phyloP scores from a whole-genome alignment of 2,888 invertebrate genomes.

The Tupiocoris notatus region DNA sequence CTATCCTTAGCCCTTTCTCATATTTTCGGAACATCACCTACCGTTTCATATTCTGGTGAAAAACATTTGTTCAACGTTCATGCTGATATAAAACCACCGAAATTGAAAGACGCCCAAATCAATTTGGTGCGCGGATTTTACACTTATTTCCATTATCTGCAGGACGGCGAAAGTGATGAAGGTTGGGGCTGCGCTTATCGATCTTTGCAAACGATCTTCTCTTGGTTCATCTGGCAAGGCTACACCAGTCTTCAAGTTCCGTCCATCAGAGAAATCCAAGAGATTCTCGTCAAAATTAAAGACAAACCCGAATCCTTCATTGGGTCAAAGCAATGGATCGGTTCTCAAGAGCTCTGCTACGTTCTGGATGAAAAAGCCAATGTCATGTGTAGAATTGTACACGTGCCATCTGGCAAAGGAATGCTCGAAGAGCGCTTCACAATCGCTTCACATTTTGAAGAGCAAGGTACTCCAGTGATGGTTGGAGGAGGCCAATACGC shows the following conservation, averaged over 20 bases:
- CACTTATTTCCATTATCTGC: constrained; percentile 95
- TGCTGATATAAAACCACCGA: constrained; percentile 20
- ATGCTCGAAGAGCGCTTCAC: constrained; percentile 57
- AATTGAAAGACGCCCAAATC: constrained; percentile 20
- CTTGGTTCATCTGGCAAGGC: constrained; percentile 67
- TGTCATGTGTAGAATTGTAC: constrained; percentile 76
- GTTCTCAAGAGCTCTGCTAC: constrained; percentile 94
- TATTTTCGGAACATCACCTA: constrained; percentile 22
- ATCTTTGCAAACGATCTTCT: constrained; percentile 35
- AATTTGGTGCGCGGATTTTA: constrained; percentile 76
- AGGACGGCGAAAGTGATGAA: constrained; percentile 88
- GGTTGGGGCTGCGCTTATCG: constrained; percentile 99
- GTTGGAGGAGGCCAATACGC: constrained; percentile 98
- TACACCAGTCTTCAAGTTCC: constrained; percentile 76
- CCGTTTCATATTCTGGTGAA: constrained; percentile 23
- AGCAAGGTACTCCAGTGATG: constrained; percentile 95
- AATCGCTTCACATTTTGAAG: constrained; percentile 84
- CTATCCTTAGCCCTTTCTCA: constrained; percentile 10
- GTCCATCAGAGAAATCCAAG: constrained; percentile 82
- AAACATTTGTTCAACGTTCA: constrained; percentile 26
- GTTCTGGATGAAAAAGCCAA: constrained; percentile 79
- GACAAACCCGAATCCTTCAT: constrained; percentile 87
- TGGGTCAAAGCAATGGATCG: constrained; percentile 95
- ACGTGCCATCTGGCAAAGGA: constrained; percentile 77
- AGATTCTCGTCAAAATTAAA: constrained; percentile 89